Percentiles rank a stretch among this genome's conserved stretches.
These are phyloP conservation scores for Ailuropoda melanoleuca DNA, from an alignment of 2,113 vertebrate genomes.

Conservation along the genomic window DNA sequence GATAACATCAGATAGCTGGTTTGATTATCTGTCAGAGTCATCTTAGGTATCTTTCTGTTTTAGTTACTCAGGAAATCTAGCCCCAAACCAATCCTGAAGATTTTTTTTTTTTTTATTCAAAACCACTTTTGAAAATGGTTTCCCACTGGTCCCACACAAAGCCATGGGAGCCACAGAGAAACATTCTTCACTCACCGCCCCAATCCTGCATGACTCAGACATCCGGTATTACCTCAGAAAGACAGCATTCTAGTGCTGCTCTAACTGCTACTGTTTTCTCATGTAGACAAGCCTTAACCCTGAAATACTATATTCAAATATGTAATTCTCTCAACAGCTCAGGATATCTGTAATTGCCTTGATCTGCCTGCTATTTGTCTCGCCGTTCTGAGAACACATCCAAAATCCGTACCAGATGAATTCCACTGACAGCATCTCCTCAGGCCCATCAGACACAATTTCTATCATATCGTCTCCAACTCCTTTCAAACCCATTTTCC, in stretches of 20 bases:
- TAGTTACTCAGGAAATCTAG: background rate
- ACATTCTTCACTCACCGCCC: background rate
- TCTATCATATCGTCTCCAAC: background rate
- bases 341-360: background rate
- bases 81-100: background rate
- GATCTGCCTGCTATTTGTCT: slow-evolving; percentile 26
- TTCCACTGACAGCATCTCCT: background rate
- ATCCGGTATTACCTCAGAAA: background rate
- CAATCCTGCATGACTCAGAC: background rate
- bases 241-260: background rate
- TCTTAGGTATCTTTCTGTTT: background rate
- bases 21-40: background rate
- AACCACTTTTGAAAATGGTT: slow-evolving; percentile 23
- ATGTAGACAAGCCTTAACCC: background rate
- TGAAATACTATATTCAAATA: slow-evolving; percentile 24
- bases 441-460: background rate
- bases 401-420: background rate
- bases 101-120: background rate
- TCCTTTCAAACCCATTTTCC: background rate
- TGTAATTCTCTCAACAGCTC: background rate
- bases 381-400: background rate
- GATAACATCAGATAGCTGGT: background rate
- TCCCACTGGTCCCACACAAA: background rate
- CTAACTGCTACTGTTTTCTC: background rate
- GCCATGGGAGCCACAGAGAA: background rate